These are phyloP conservation scores for Asobara japonica DNA, from an alignment of 1,140 invertebrate genomes.

Conservation along the genomic window DNA sequence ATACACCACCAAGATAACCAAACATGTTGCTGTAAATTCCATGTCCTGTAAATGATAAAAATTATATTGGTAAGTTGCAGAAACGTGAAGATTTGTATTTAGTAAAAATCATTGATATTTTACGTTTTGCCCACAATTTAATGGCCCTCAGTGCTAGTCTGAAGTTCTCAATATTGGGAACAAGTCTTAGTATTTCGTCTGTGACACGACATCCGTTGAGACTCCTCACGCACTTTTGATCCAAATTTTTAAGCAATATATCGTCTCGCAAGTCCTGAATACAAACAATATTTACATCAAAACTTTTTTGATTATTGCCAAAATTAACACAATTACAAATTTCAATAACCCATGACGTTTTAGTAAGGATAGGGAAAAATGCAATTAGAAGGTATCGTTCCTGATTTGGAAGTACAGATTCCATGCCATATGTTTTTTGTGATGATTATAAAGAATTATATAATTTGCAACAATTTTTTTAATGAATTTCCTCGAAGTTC, in stretches of 20 bases:
- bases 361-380: no score
- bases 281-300: neutral
- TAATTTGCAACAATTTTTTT: no score
- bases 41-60: slow-evolving; percentile 73
- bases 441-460: no score
- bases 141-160: slow-evolving; percentile 92
- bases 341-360: no score
- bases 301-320: no score
- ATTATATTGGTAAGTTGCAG: slow-evolving; percentile 16
- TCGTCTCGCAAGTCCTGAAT: slow-evolving; percentile 89
- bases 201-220: slow-evolving; percentile 98
- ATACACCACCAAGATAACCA: slow-evolving; percentile 98
- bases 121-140: slow-evolving; percentile 99
- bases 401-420: no score
- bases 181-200: slow-evolving; percentile 95
- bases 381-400: no score
- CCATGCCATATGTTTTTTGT: no score
- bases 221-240: slow-evolving; percentile 95
- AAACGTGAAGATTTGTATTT: slow-evolving; percentile 10
- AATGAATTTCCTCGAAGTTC: no score
- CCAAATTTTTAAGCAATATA: slow-evolving; percentile 92
- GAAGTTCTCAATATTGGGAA: slow-evolving; percentile 96
- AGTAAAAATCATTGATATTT: slow-evolving; percentile 57
- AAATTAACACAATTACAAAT: no score
- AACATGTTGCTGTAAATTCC: slow-evolving; percentile 98